A percentile compares a stretch with the other conserved stretches of the same genome.
phyloP scores from a whole-genome alignment of 2,797 vertebrate species.

The Lates japonicus region DNA sequence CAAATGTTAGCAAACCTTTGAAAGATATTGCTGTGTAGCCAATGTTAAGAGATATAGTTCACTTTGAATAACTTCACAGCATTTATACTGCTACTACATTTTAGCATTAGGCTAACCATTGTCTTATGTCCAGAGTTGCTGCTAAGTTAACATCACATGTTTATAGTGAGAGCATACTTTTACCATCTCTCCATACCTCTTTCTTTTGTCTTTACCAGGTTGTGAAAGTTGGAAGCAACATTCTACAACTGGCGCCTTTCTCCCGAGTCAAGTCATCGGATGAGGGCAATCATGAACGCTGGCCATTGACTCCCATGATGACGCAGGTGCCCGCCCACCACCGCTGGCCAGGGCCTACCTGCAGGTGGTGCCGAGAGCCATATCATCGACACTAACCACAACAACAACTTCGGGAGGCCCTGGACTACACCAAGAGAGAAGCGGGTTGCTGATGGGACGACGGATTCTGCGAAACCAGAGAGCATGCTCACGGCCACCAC shows the following conservation, averaged over 20 bases:
- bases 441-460: slow-evolving; percentile 19
- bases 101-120: neutral
- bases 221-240: slow-evolving; percentile 96
- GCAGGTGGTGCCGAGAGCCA: slow-evolving; percentile 78
- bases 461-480: slow-evolving; percentile 47
- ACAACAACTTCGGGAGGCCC: slow-evolving; percentile 70
- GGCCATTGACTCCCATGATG: slow-evolving; percentile 93
- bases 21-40: neutral
- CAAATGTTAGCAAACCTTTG: no score
- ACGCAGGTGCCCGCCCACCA: slow-evolving; percentile 89
- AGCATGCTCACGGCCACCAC: slow-evolving; percentile 66
- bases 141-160: no score
- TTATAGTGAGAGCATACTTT: neutral
- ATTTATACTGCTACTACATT: neutral
- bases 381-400: slow-evolving; percentile 10
- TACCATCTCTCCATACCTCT: neutral
- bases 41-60: neutral
- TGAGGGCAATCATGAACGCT: slow-evolving; percentile 93
- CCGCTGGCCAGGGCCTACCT: slow-evolving; percentile 88
- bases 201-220: slow-evolving; percentile 81
- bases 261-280: slow-evolving; percentile 91
- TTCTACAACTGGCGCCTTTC: slow-evolving; percentile 94
- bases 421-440: slow-evolving; percentile 75
- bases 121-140: no score
- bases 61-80: neutral